Percentiles rank a stretch among this genome's conserved stretches.
Evolutionary conservation across 2,888 invertebrate species (phyloP).

Genomic region (Lucinisca nassula): DNA sequence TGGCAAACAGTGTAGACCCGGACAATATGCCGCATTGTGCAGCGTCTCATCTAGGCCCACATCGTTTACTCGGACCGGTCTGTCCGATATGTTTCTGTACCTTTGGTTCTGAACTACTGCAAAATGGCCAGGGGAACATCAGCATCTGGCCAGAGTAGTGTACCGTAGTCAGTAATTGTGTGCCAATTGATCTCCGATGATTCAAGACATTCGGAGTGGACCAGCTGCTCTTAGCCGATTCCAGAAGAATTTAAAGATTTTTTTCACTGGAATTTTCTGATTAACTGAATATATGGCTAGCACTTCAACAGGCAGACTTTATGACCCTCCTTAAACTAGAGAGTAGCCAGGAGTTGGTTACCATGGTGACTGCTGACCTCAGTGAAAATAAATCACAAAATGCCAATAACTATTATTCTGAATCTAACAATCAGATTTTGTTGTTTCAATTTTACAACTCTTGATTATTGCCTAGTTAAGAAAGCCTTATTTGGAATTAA

Average conservation of each 20-base stretch:
- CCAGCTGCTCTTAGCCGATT: constrained; percentile 55
- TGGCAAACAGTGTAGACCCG: too few relatives aligned
- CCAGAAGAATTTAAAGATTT: constrained; percentile 64
- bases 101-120: too few relatives aligned
- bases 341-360: constrained; percentile 67
- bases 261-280: constrained; percentile 63
- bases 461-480: constrained; percentile 11
- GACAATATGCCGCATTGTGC: too few relatives aligned
- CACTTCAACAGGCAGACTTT: constrained; percentile 65
- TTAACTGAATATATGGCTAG: constrained; percentile 68
- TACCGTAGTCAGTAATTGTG: too few relatives aligned
- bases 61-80: too few relatives aligned
- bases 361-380: constrained; percentile 70
- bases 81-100: too few relatives aligned
- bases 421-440: constrained; percentile 60
- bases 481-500: not conserved
- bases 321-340: constrained; percentile 62
- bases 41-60: too few relatives aligned
- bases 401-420: constrained; percentile 73
- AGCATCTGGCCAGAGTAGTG: too few relatives aligned
- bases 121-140: too few relatives aligned
- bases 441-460: constrained; percentile 69
- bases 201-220: constrained; percentile 54
- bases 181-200: not conserved
- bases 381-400: constrained; percentile 71